phyloP scores from a whole-genome alignment of 2,113 vertebrate species.

The Lates calcarifer region DNA sequence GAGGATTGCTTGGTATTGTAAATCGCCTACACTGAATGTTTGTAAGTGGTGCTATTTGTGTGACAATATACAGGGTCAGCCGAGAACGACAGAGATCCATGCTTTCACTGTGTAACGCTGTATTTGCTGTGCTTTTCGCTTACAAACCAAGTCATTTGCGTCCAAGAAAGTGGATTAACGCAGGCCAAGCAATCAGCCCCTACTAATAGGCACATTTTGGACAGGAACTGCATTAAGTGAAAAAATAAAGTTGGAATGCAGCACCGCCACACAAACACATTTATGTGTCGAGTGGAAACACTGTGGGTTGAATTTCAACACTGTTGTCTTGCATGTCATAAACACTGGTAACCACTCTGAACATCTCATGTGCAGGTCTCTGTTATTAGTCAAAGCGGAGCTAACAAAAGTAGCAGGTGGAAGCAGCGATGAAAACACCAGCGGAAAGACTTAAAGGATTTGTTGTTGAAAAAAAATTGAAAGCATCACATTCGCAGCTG shows the following conservation, averaged over 20 bases:
- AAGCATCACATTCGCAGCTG: constrained; percentile 17
- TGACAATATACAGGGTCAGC: no score
- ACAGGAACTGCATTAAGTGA: no score
- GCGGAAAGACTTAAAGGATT: neutral
- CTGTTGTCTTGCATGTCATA: neutral
- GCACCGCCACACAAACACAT: neutral
- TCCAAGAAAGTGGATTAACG: no score
- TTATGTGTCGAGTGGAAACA: neutral
- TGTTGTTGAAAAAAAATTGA: neutral
- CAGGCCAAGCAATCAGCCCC: no score
- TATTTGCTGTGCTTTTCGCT: no score
- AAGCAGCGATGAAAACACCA: constrained; percentile 18
- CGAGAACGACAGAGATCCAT: no score
- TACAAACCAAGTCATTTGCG: no score
- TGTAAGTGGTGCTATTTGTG: no score
- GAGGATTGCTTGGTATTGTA: no score
- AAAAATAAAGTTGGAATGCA: neutral
- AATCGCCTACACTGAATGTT: no score
- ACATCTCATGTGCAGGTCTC: constrained; percentile 23
- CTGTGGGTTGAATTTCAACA: neutral
- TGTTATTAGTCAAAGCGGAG: constrained; percentile 9
- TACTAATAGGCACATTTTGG: no score
- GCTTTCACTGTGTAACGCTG: no score
- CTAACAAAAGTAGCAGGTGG: constrained; percentile 13
- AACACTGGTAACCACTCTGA: constrained; percentile 13